Base-by-base conservation (phyloP, 2,113 vertebrate species). In the Fulmarus glacialis region DNA sequence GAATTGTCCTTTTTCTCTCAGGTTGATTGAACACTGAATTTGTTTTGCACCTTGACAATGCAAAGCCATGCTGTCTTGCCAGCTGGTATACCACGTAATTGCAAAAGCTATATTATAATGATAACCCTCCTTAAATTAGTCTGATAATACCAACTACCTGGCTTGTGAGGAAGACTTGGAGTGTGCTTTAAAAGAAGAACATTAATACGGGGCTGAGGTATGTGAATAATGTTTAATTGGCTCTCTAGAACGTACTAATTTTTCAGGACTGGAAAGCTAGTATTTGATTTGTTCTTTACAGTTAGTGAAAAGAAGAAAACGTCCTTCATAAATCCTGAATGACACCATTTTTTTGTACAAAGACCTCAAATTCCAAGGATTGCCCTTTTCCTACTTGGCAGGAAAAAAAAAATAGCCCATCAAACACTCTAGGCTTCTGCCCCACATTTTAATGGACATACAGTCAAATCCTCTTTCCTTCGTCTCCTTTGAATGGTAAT, bases 1-100 rank as follows among this genome's bases (percentile, higher is more conserved):
- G 97, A 98, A 97, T 98, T 98, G 97, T 99, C 97, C 95, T 97
- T 98, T 98, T 97, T 92, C 95, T 98, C 97, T 98, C 90, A 95
- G 96, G 95, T 91, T 98, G 97, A 98, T 98, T 98, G 97, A 98
- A 97, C 96, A 94, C 89, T 97, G 97, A 96, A 98, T 98, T 98
- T 98, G 95, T 98, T 98, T 98, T 98, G 93, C 96, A 98, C 97
- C 95, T 97, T 97, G 96, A 89, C 97, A 92, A 96, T 90, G 95
- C 91, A 98, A 97, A 98, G 87, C 95, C 96, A 97, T 90, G 80
- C 93, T 97, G 83, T 96, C 93, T 97, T 97, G 95, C 89, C 96
- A 98, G 94, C 93, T 97, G 87, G 89, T 94, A 96, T 94, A 87
- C 87, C 70, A 91, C 16, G 12, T 98, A 98, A 98, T 98, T 98